Conservation (phyloP, 2,888 invertebrate genomes). For the Hirtodrosophila duncani region DNA sequence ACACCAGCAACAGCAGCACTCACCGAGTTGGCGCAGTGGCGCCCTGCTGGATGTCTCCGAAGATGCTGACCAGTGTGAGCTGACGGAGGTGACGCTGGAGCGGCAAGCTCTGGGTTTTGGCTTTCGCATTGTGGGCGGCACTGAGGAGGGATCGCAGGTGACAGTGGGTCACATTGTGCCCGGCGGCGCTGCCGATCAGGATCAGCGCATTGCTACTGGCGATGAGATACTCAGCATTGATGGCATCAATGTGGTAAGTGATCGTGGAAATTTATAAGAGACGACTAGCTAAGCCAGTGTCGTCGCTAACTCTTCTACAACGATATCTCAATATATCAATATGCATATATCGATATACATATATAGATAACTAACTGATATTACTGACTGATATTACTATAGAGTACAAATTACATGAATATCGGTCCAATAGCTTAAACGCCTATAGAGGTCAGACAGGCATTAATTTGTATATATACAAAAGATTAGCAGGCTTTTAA, state of each 20-base stretch:
- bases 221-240: conserved; percentile 98
- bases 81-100: conserved; percentile 84
- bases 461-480: no score
- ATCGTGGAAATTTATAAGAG: no score
- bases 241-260: conserved; percentile 85
- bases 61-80: conserved; percentile 69
- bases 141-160: conserved; percentile 97
- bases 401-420: no score
- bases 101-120: conserved; percentile 97
- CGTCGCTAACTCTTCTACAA: no score
- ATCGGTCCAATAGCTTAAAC: no score
- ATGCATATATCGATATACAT: no score
- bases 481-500: no score
- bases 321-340: no score
- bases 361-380: no score
- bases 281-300: no score
- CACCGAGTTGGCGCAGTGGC: conserved; percentile 58
- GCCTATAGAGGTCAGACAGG: no score
- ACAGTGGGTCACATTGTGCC: conserved; percentile 98
- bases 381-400: no score
- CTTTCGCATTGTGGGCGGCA: conserved; percentile 98
- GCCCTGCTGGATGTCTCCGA: conserved; percentile 52
- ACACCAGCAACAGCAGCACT: conserved; percentile 54
- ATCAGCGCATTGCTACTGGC: conserved; percentile 92
- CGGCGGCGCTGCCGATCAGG: conserved; percentile 94